Evolutionary conservation across 2,113 vertebrate species (phyloP).

Genomic region (Oreocharis arfaki): DNA sequence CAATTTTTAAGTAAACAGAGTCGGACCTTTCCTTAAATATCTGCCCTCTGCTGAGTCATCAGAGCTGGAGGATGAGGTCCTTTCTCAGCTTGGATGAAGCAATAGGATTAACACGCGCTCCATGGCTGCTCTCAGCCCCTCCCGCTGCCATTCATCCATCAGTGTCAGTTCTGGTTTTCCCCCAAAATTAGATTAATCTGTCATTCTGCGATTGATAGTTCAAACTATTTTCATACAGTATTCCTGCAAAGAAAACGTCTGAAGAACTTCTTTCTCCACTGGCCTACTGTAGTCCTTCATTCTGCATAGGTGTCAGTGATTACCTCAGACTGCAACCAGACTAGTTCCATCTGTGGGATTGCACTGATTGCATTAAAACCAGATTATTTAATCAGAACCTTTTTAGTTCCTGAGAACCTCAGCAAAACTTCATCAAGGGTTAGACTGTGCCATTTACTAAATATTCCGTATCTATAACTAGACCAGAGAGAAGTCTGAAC

Average conservation of each 20-base stretch:
- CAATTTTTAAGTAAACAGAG: background rate
- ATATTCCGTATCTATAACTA: background rate
- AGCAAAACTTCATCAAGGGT: background rate
- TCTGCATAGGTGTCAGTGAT: background rate
- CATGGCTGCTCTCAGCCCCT: background rate
- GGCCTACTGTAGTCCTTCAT: background rate
- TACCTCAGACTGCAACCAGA: background rate
- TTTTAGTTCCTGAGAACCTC: background rate
- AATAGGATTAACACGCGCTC: background rate
- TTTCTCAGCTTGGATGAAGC: background rate
- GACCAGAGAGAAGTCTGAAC: background rate
- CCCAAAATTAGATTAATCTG: constrained; percentile 42
- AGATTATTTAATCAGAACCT: background rate
- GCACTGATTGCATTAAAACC: background rate
- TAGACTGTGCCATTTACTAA: background rate
- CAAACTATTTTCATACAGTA: constrained; percentile 37
- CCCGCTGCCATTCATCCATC: background rate
- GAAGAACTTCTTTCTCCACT: background rate
- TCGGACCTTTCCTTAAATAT: background rate
- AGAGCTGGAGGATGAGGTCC: background rate
- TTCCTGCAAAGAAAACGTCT: constrained; percentile 20
- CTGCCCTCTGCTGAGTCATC: constrained; percentile 21
- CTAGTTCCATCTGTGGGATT: background rate
- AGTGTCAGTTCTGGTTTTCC: constrained; percentile 18
- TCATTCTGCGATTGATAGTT: constrained; percentile 38